Conservation (phyloP, 1,140 invertebrate species). For the Eueides isabella region DNA sequence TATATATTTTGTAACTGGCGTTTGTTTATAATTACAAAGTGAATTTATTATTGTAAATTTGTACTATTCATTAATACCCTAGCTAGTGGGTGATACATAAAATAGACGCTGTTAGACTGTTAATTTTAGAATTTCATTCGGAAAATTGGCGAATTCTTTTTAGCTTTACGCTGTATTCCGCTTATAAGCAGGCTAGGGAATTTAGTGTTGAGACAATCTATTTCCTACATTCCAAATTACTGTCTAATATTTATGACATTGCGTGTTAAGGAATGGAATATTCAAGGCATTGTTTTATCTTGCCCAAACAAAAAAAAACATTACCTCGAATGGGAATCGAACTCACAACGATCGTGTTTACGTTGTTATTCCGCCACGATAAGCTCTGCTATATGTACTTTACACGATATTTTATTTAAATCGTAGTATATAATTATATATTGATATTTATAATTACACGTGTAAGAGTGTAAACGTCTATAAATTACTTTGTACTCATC, state of each 20-base stretch:
- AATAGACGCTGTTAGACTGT: neutral
- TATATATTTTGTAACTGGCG: neutral
- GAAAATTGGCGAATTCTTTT: neutral
- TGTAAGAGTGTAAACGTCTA: neutral
- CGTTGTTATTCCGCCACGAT: too few relatives aligned
- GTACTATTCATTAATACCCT: neutral
- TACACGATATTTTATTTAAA: neutral
- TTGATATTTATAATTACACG: neutral
- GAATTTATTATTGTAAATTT: slow-evolving; percentile 1
- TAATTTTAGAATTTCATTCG: neutral
- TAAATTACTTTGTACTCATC: neutral
- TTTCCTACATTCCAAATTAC: too few relatives aligned
- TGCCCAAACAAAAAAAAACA: too few relatives aligned
- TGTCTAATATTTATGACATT: too few relatives aligned
- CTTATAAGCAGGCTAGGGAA: neutral
- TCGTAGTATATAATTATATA: neutral
- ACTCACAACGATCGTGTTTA: too few relatives aligned
- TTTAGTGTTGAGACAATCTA: neutral
- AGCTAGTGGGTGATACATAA: neutral
- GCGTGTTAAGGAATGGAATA: neutral
- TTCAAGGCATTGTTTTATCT: neutral
- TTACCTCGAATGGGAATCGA: too few relatives aligned
- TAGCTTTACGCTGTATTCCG: neutral
- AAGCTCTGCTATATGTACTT: too few relatives aligned
- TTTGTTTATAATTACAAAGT: slow-evolving; percentile 3